Percentiles rank a stretch among this genome's conserved stretches.
Evolutionary conservation across 2,888 invertebrate species (phyloP).

Genomic region (Megastigmus dorsalis): DNA sequence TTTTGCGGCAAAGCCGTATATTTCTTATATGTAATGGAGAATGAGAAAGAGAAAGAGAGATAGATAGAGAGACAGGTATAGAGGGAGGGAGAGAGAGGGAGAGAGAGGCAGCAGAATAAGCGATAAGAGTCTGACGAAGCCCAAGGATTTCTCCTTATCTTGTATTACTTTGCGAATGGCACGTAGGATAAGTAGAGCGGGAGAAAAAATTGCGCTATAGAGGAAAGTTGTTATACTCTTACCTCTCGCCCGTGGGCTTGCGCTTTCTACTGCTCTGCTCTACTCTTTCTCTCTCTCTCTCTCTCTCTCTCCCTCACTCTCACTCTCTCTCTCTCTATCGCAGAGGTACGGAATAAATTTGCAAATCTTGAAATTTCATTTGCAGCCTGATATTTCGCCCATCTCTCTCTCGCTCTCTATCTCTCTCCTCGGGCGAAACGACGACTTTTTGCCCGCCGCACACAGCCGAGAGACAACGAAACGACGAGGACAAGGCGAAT

Average conservation of each 20-base stretch:
- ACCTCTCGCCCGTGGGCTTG: neutral
- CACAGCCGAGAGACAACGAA: slow-evolving; percentile 8
- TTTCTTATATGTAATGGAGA: slow-evolving; percentile 34
- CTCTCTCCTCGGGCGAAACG: neutral
- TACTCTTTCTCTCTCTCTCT: too few species aligned
- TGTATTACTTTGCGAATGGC: slow-evolving; percentile 27
- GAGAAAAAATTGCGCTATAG: slow-evolving; percentile 18
- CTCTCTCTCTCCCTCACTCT: too few species aligned
- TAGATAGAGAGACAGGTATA: slow-evolving; percentile 12
- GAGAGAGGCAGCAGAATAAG: slow-evolving; percentile 16
- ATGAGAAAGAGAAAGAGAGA: slow-evolving; percentile 4
- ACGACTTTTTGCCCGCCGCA: slow-evolving; percentile 1
- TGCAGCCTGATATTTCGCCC: slow-evolving; percentile 38
- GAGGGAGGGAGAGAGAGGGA: neutral
- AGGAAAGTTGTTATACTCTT: slow-evolving; percentile 25
- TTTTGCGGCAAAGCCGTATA: neutral
- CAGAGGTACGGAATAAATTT: slow-evolving; percentile 4
- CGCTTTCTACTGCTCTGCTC: too few species aligned
- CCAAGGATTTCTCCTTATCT: slow-evolving; percentile 31
- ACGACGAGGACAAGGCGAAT: too few species aligned
- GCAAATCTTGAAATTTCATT: slow-evolving; percentile 38
- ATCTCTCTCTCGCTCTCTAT: too few species aligned
- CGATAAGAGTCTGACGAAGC: neutral
- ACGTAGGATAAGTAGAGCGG: slow-evolving; percentile 25
- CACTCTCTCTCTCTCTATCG: too few species aligned